Evolutionary conservation across 2,888 invertebrate genomes (phyloP), one percentile per base, ranked within the genome.

Genomic region (Eupithecia subfuscata): DNA sequence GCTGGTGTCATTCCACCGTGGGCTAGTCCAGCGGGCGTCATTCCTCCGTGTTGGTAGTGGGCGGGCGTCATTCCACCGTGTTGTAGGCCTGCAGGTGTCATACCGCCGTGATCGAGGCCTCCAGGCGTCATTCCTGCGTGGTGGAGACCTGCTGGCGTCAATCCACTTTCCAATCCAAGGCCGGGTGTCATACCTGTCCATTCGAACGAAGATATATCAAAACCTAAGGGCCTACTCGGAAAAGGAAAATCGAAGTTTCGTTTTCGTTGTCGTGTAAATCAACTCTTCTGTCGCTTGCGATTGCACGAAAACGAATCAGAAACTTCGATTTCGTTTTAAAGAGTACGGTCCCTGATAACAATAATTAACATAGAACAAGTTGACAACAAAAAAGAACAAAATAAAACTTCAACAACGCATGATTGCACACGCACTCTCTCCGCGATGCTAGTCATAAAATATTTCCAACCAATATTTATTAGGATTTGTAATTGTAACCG

Each of bases 1-100:
- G 88, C 89, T 0, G 95, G 94, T 0, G 92, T 91, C 86, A 90
- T 87, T 0, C 89, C 92, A 9, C 95, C 90, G 74, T 94, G 94
- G 67, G 90, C 89, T 12, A 95, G 85, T 0, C 89, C 90, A 3
- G 89, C 91, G 0, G 83, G 83, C 4, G 88, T 95, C 88, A 95
- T 91, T 18, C 95, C 92, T 5, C 95, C 95, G 78, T 95, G 95
- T 30, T 90, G 88, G 22, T 95, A 82, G 0, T 87, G 88, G 1
- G 89, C 91, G 0, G 91, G 90, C 4, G 90, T 90, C 75, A 92
- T 84, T 1, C 82, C 82, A 16, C 76, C 77, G 69, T 84, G 83
- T 43, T 80, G 80, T 48, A 81, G 72, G 52, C 76, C 88, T n/a
- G 73, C 82, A 1, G 84, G 83, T 40, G 84, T 91, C 85, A 92